A percentile compares a stretch with the other conserved stretches of the same genome.
Evolutionary conservation across 2,113 vertebrate genomes (phyloP).

Genomic region (Drymodes brunneopygia): DNA sequence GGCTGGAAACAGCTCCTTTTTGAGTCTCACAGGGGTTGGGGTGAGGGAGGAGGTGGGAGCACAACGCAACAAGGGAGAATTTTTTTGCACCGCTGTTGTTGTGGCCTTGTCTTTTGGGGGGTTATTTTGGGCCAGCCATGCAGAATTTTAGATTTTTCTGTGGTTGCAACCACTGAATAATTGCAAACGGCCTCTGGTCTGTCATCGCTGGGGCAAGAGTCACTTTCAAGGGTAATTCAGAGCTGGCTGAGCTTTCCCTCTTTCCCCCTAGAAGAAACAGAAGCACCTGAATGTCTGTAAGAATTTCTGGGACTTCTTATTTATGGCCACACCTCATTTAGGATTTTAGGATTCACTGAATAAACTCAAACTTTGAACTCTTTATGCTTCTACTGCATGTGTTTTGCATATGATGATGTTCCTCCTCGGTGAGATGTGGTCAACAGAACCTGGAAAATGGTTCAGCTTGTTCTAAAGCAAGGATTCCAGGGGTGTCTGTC

Average conservation of each 20-base stretch:
- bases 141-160: background rate
- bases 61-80: background rate
- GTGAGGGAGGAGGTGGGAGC: background rate
- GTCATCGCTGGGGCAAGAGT: background rate
- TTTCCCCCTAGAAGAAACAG: background rate
- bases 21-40: background rate
- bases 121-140: background rate
- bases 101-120: background rate
- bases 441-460: background rate
- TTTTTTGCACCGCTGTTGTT: background rate
- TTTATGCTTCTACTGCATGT: background rate
- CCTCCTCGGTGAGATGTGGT: fast-evolving
- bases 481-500: background rate
- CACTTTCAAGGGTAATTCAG: background rate
- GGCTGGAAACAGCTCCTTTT: background rate
- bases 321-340: background rate
- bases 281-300: background rate
- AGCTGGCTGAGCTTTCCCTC: background rate
- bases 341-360: background rate
- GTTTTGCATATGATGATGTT: background rate
- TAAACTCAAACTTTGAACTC: background rate
- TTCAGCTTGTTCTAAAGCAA: background rate
- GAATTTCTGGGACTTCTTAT: background rate
- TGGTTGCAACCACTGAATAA: background rate
- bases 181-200: background rate